Conservation (phyloP, 2,113 vertebrate species). For the Grus americana region DNA sequence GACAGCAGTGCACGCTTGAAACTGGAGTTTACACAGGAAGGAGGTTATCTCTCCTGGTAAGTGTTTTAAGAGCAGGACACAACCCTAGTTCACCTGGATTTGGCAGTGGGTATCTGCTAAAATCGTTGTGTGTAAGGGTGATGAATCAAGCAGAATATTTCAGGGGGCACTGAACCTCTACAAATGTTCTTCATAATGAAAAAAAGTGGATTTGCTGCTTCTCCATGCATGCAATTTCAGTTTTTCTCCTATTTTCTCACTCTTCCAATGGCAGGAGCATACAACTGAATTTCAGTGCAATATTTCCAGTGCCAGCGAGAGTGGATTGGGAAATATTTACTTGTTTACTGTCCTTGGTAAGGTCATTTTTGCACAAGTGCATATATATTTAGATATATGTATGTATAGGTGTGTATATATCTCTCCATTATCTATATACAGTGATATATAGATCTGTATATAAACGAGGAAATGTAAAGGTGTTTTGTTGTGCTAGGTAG, state of each 20-base stretch:
- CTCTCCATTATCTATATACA: not conserved
- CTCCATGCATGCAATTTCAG: not conserved
- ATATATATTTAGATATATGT: not conserved
- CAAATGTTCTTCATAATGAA: not conserved
- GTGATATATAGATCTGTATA: not conserved
- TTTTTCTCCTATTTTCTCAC: not conserved
- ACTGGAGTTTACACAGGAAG: not conserved
- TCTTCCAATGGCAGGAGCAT: not conserved
- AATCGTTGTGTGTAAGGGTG: not conserved
- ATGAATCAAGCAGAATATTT: not conserved
- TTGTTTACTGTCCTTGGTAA: conserved; percentile 2
- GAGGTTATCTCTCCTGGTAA: not conserved
- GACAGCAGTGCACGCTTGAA: not conserved
- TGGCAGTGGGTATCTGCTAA: not conserved
- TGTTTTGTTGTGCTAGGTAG: not conserved
- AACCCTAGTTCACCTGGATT: not conserved
- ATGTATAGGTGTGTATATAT: not conserved
- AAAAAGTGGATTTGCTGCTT: not conserved
- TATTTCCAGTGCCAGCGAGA: not conserved
- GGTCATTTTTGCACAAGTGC: not conserved
- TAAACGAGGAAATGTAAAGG: not conserved
- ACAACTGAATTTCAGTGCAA: not conserved
- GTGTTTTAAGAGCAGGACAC: not conserved
- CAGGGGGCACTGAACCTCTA: not conserved
- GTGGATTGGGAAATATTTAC: not conserved